Base-by-base conservation (phyloP, 2,888 invertebrate species). In the Anthoptus insignis region DNA sequence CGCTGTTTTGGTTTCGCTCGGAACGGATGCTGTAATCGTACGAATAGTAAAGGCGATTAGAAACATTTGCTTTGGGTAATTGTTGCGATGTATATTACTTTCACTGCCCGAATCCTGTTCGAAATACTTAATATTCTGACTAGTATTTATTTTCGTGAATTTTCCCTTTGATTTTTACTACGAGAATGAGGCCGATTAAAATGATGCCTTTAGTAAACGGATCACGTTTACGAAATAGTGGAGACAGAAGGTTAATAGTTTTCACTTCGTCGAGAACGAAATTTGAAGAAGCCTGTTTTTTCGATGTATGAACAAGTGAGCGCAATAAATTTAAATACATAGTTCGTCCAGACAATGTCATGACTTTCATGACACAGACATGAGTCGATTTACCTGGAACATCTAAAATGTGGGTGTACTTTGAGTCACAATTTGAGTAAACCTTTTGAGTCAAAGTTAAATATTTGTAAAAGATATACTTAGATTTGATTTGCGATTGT, bases 181-280 rank as follows among this genome's bases (percentile, higher is more conserved):
- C 47, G 24, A 47, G 22, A 56, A 47, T 21, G 39, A 1, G 63
- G n/a, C 29, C 42, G 57, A 50, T 66, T 66, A 66, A 68, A 65
- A 65, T 61, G 61, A 45, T 57, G 53, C 58, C 60, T 50, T 72
- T 72, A 59, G 72, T 65, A 71, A 66, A 50, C 68, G 64, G 60
- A 66, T 69, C 69, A 68, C 67, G 67, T 54, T 64, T 69, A 21
- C 53, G 47, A 59, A 64, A 57, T 32, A 47, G n/a, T 32, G 54
- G n/a, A 61, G 34, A 29, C 61, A 27, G 61, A 47, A 47, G 47
- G 37, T 34, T 54, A 54, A 61, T 47, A 16, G 47, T 61, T 60
- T 53, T 60, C 52, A 53, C 53, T 54, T 54, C 9, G 16, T 42
- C 42, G n/a, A n/a, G 47, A 16, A n/a, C n/a, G n/a, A 19, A 37